Evolutionary conservation across 1,140 invertebrate genomes (phyloP).

Genomic region (Drosophila nigromelanica): DNA sequence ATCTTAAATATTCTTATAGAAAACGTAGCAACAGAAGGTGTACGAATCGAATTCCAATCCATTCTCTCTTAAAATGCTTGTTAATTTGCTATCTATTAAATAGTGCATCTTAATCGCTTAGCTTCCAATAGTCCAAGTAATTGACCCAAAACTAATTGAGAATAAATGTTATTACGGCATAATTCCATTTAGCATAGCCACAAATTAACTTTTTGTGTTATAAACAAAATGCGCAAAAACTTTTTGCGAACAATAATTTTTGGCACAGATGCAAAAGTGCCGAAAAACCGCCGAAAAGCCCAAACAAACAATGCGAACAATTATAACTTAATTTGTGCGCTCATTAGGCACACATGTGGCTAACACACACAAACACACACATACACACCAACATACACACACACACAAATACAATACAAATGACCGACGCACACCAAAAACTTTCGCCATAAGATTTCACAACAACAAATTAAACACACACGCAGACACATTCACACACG

Average conservation of each 20-base stretch:
- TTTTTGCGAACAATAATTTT: conserved; percentile 38
- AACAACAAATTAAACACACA: conserved; percentile 60
- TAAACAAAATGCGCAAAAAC: conserved; percentile 17
- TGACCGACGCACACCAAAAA: conserved; percentile 42
- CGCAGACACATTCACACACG: conserved; percentile 38
- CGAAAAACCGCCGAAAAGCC: conserved; percentile 41
- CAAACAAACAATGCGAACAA: conserved; percentile 70
- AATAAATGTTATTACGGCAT: neutral
- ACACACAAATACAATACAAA: conserved; percentile 7
- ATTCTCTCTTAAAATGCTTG: too few species aligned
- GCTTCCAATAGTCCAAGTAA: neutral
- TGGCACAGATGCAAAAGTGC: conserved; percentile 45
- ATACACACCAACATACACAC: conserved; percentile 9
- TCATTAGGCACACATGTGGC: conserved; percentile 76
- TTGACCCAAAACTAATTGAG: neutral
- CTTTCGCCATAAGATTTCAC: conserved; percentile 59
- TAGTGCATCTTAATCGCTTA: too few species aligned
- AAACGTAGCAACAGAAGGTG: too few species aligned
- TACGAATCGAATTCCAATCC: too few species aligned
- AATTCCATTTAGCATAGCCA: conserved; percentile 12
- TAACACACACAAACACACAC: conserved; percentile 29
- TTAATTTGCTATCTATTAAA: neutral
- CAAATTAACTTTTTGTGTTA: conserved; percentile 30
- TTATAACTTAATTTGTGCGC: conserved; percentile 81
- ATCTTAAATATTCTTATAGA: too few species aligned